These are phyloP conservation scores for Alosa alosa DNA, from an alignment of 2,113 vertebrate genomes.

Conservation along the genomic window DNA sequence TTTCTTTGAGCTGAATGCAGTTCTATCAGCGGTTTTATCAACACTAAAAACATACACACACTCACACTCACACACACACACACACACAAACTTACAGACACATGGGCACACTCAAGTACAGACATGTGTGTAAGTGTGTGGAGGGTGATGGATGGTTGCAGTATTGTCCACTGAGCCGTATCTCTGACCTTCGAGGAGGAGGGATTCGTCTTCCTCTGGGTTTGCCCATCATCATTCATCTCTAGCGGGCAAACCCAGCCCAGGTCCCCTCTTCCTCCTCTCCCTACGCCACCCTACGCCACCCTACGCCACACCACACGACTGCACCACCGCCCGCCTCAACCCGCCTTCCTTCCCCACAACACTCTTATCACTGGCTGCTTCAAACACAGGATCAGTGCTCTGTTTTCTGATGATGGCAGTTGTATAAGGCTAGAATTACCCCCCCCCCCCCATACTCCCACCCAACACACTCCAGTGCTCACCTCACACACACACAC, in stretches of 20 bases:
- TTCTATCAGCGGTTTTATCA: not conserved
- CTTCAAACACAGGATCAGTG: too few species aligned
- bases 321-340: not conserved
- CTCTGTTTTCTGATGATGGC: too few species aligned
- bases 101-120: not conserved
- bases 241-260: not conserved
- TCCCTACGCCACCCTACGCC: not conserved
- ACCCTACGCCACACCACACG: not conserved
- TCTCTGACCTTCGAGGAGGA: not conserved
- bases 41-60: not conserved
- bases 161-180: not conserved
- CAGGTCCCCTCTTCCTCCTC: not conserved
- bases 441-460: not conserved
- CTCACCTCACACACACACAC: not conserved
- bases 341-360: not conserved
- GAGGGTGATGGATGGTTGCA: conserved; percentile 5
- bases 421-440: too few species aligned
- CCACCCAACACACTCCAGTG: not conserved
- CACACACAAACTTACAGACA: not conserved
- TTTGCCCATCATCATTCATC: not conserved
- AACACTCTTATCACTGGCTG: too few species aligned
- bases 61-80: too few species aligned
- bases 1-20: not conserved
- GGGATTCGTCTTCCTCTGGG: conserved; percentile 1
- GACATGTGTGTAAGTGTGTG: not conserved